Base-by-base conservation (phyloP, 2,888 invertebrate genomes). In the Gymnoscelis rufifasciata region DNA sequence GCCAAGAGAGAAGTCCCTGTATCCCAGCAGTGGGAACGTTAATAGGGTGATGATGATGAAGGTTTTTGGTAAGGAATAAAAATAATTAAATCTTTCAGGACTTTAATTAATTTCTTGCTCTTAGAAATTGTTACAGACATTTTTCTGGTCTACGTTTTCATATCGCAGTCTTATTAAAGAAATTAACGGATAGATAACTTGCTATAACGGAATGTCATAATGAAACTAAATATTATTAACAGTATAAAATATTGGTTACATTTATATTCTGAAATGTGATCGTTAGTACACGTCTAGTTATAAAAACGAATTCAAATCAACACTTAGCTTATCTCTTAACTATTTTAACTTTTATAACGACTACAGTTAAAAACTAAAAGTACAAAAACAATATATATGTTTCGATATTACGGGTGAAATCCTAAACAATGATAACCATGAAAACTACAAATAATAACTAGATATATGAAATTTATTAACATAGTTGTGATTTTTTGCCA, bases 131-230 rank as follows among this genome's bases (percentile, higher is more conserved):
- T 40, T 60, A 60, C 60, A 60, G 57, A 62, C 60, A 51, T 68
- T 66, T 66, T 68, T 64, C 64, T 63, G 64, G 66, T 57, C 55
- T 62, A 52, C 39, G 54, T 54, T 11, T 51, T 37, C 56, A 59
- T 54, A 58, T 53, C 59, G 59, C 60, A 55, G 38, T 44, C 44
- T 62, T 64, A 56, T 51, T 56, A 56, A 48, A 44, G 24, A 49
- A 49, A 40, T 45, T 49, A 57, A 56, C 52, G 47, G 46, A 54
- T 44, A 54, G 38, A 43, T 58, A 24, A 27, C 11, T 35, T 35
- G 38, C 13, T 38, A 56, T 42, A 43, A 51, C 53, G 65, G 52
- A 63, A 52, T 59, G 57, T 63, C 58, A 52, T 31, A 24, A 29
- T 26, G 29, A 42, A 14, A 14, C 13, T 8, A 5, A 31, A 31